A percentile compares a stretch with the other conserved stretches of the same genome.
phyloP scores from a whole-genome alignment of 2,888 invertebrate genomes.

The Eupithecia vulgata region DNA sequence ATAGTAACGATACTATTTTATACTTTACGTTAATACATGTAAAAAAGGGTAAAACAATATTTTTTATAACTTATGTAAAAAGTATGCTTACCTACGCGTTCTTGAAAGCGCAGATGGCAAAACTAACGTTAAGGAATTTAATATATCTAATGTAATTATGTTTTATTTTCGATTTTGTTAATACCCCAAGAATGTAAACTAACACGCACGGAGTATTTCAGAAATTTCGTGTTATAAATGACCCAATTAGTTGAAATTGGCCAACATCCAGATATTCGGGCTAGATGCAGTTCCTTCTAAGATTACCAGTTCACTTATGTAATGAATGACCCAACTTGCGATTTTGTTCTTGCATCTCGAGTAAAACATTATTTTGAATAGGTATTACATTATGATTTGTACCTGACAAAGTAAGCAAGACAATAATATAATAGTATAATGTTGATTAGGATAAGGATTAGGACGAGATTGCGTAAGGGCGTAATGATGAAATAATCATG shows the following conservation, averaged over 20 bases:
- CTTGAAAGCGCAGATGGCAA: neutral
- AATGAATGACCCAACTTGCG: conserved; percentile 16
- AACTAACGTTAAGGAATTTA: neutral
- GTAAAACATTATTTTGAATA: conserved; percentile 5
- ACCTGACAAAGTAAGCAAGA: conserved; percentile 30
- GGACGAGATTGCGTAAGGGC: conserved; percentile 32
- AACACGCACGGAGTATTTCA: conserved; percentile 53
- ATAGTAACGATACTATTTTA: neutral
- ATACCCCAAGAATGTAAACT: conserved; percentile 47
- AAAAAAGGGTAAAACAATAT: neutral
- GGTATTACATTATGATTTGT: conserved; percentile 22
- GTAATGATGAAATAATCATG: conserved; percentile 45
- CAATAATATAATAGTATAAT: conserved; percentile 47
- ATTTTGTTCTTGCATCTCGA: neutral
- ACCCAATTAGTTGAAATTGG: conserved; percentile 71
- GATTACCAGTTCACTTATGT: conserved; percentile 52
- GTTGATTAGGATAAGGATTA: conserved; percentile 44
- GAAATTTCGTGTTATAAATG: conserved; percentile 66
- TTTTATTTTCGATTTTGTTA: conserved; percentile 43
- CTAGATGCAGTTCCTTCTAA: conserved; percentile 61
- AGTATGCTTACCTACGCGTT: neutral
- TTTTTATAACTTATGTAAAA: neutral
- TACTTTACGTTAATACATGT: neutral
- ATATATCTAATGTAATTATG: conserved; percentile 23
- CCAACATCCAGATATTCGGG: conserved; percentile 59